A percentile compares a stretch with the other conserved stretches of the same genome.
Conservation (phyloP, 2,797 vertebrate species). For the Danionella dracula region DNA sequence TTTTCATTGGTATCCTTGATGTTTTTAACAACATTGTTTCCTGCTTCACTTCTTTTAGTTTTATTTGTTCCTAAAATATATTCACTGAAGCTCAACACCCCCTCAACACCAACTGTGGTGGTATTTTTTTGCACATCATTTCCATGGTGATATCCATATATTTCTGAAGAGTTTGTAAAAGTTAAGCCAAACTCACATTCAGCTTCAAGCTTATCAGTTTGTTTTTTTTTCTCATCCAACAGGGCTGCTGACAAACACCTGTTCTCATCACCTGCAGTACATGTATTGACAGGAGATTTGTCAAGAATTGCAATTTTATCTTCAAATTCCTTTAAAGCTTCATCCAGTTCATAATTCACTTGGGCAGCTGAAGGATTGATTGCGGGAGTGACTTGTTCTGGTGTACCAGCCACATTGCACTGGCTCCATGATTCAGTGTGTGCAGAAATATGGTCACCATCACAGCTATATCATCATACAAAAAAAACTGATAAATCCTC, state of each 20-base stretch:
- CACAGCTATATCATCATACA: slow-evolving; percentile 52
- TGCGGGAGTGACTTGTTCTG: slow-evolving; percentile 35
- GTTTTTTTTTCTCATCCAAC: slow-evolving; percentile 39
- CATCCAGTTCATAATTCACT: slow-evolving; percentile 65
- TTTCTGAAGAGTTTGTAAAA: slow-evolving; percentile 47
- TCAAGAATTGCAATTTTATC: slow-evolving; percentile 70
- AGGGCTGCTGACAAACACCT: slow-evolving; percentile 5
- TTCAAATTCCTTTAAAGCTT: slow-evolving; percentile 72
- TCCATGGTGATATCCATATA: slow-evolving; percentile 56
- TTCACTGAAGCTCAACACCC: slow-evolving; percentile 71
- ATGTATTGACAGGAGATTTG: slow-evolving; percentile 34
- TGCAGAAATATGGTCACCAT: slow-evolving; percentile 55
- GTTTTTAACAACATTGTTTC: not conserved
- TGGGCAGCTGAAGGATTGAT: slow-evolving; percentile 44
- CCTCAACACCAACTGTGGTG: slow-evolving; percentile 51
- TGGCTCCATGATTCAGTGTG: slow-evolving; percentile 40
- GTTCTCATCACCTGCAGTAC: slow-evolving; percentile 29
- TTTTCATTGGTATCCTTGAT: not conserved
- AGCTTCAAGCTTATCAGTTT: slow-evolving; percentile 42
- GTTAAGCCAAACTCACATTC: slow-evolving; percentile 55
- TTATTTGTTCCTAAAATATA: slow-evolving; percentile 64
- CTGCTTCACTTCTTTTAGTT: not conserved
- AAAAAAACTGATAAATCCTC: slow-evolving; percentile 50
- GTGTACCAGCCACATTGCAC: slow-evolving; percentile 29
- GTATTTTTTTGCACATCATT: slow-evolving; percentile 61